These are phyloP conservation scores for Motacilla alba DNA, from an alignment of 2,113 vertebrate genomes.

Conservation along the genomic window DNA sequence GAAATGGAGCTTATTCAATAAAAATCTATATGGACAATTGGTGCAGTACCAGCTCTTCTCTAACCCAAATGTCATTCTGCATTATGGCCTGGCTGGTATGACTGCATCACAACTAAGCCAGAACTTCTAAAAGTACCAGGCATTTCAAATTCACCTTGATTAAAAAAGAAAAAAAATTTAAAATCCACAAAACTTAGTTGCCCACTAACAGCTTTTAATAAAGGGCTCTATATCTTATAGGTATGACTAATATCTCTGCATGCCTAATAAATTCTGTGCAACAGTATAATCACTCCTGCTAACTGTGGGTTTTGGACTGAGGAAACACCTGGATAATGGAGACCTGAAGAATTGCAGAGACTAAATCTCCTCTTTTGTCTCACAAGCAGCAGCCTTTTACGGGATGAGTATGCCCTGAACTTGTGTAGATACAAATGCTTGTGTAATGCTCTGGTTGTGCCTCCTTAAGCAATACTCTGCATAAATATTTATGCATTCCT, in stretches of 20 bases:
- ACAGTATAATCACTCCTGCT: neutral
- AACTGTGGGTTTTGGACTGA: neutral
- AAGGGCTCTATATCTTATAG: neutral
- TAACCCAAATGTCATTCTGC: constrained; percentile 6
- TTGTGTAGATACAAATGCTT: neutral
- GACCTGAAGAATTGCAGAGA: neutral
- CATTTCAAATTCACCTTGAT: neutral
- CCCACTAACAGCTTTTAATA: neutral
- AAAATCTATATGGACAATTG: constrained; percentile 32
- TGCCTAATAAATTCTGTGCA: neutral
- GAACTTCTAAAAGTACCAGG: neutral
- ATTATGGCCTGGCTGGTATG: neutral
- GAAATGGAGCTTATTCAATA: neutral
- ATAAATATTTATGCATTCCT: neutral
- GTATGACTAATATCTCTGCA: neutral
- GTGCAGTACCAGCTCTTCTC: neutral
- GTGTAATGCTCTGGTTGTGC: neutral
- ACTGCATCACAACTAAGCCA: neutral
- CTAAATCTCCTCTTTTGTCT: neutral
- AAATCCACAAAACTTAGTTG: neutral
- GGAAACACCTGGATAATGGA: neutral
- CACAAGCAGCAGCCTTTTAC: neutral
- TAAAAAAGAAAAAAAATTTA: fast-evolving
- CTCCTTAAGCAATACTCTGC: neutral
- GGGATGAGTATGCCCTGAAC: neutral